phyloP scores from a whole-genome alignment of 2,888 invertebrate genomes.

The Synergus itoensis region DNA sequence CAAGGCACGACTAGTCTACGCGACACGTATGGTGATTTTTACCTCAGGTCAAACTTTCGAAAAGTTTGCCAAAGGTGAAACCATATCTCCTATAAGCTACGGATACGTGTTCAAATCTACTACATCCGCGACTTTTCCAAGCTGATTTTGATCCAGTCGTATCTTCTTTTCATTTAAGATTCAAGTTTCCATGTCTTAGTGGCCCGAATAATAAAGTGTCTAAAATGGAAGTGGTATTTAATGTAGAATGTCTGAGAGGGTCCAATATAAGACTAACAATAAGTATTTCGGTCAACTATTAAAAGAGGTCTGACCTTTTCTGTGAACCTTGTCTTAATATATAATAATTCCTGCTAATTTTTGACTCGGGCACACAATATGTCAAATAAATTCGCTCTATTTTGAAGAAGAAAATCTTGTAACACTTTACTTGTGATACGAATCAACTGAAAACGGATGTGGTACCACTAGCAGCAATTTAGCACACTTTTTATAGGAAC shows the following conservation, averaged over 20 bases:
- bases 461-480: background rate
- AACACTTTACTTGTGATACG: background rate
- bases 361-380: background rate
- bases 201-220: background rate
- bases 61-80: constrained; percentile 54
- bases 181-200: background rate
- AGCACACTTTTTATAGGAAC: background rate
- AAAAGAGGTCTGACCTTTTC: background rate
- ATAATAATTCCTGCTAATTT: background rate
- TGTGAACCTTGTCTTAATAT: background rate
- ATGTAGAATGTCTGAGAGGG: background rate
- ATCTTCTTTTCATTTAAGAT: background rate
- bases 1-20: constrained; percentile 62
- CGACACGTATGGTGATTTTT: constrained; percentile 62
- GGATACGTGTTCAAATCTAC: constrained; percentile 13
- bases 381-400: background rate
- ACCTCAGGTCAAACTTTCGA: constrained; percentile 36
- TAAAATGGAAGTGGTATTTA: background rate
- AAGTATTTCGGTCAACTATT: background rate
- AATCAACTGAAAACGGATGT: background rate
- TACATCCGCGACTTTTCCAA: background rate
- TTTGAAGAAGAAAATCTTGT: background rate
- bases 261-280: background rate
- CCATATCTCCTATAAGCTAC: constrained; percentile 60
- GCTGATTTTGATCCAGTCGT: constrained; percentile 13